Base-by-base conservation (phyloP, 2,113 vertebrate genomes). In the Microtus ochrogaster region DNA sequence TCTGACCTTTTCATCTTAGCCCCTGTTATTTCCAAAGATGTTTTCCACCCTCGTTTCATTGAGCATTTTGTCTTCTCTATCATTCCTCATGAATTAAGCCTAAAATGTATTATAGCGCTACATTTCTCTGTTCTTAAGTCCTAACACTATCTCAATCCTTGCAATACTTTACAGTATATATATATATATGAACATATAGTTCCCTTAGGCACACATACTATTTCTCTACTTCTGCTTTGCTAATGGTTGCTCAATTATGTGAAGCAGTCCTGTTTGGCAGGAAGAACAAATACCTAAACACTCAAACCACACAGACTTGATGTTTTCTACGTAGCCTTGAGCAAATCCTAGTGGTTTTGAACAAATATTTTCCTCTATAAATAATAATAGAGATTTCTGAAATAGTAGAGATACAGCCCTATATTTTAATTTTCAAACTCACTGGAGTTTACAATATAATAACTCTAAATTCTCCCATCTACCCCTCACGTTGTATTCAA, bases 401-500 rank as follows among this genome's bases (percentile, higher is more conserved):
- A 79, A 1, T 7, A 72, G 36, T n/a, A 72, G 70, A 72, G 26
- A 5, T 24, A 8, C 47, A 30, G 33, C n/a, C 61, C 74, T 68
- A 1, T 12, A 65, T 84, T 66, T 44, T 84, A 84, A 47, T 65
- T 84, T 65, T 65, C 16, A 84, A 84, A 41, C 16, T 65, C 39
- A 21, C 91, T 73, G 36, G 4, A 70, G 47, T n/a, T 94, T 77
- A 41, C 85, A 89, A 70, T 78, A 92, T 90, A 87, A 36, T 77
- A 87, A 87, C 0, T 7, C 4, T 72, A 21, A 14, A 87, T 74
- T 94, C 22, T 81, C 30, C 61, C 22, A 52, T 88, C 13, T 0
- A 90, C 39, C 58, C 26, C 26, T 73, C 66, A 88, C 61, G 0
- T 55, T 66, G 1, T 55, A 73, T 82, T 65, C 9, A 76, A 90